Conservation (phyloP, 2,797 vertebrate species). For the Microctenopoma steveboyesi region DNA sequence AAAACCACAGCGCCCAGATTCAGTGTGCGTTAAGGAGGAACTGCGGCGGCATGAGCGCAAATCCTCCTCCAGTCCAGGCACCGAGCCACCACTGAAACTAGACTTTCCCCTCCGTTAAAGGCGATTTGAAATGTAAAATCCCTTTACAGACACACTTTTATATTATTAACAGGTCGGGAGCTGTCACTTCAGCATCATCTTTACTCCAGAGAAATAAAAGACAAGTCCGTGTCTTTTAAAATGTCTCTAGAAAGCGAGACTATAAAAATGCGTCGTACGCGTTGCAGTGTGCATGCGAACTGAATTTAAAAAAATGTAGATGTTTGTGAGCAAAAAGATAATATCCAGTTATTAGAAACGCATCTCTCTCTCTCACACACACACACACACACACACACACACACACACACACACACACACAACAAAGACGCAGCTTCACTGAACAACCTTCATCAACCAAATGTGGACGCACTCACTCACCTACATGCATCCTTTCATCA, state of each 20-base stretch:
- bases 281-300: background rate
- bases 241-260: background rate
- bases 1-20: slow-evolving; percentile 3
- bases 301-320: background rate
- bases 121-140: background rate
- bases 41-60: slow-evolving; percentile 29
- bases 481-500: slow-evolving; percentile 61
- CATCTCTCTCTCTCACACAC: background rate
- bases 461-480: slow-evolving; percentile 56
- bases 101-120: slow-evolving; percentile 1
- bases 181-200: slow-evolving; percentile 56
- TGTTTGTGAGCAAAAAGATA: background rate
- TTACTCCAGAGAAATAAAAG: background rate
- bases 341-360: slow-evolving; percentile 15
- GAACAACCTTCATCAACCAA: background rate
- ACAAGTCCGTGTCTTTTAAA: background rate
- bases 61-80: slow-evolving; percentile 48
- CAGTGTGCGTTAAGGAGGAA: slow-evolving; percentile 18
- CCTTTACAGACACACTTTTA: background rate
- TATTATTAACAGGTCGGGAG: slow-evolving; percentile 7
- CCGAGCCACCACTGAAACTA: slow-evolving; percentile 26
- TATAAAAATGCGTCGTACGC: too few species aligned
- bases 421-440: background rate
- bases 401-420: background rate
- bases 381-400: background rate